Conservation (phyloP, 2,888 invertebrate genomes). For the Hyles lineata region DNA sequence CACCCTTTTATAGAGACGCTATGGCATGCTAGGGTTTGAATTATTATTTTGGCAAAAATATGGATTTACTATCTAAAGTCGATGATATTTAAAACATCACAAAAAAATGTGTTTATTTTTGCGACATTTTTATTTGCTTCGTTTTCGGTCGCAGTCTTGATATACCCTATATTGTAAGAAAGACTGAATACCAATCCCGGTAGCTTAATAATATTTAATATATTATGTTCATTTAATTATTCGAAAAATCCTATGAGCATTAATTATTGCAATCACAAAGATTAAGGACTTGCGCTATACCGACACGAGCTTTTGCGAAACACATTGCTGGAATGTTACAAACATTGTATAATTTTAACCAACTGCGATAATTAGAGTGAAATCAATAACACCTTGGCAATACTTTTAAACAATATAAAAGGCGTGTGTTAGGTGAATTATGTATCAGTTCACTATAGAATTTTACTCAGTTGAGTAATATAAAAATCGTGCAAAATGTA, state of each 20-base stretch:
- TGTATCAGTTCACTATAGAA: conserved; percentile 24
- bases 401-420: conserved; percentile 34
- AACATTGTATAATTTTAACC: conserved; percentile 29
- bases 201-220: neutral
- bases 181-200: neutral
- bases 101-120: too few species aligned
- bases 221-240: neutral
- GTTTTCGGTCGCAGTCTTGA: too few species aligned
- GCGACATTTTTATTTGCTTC: too few species aligned
- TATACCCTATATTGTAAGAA: too few species aligned
- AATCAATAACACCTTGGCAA: conserved; percentile 28
- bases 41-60: too few species aligned
- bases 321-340: conserved; percentile 47
- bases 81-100: too few species aligned
- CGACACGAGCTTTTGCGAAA: conserved; percentile 42
- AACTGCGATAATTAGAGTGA: conserved; percentile 30
- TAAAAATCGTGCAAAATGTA: conserved; percentile 2
- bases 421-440: conserved; percentile 22
- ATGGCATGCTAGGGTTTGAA: too few species aligned
- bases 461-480: neutral
- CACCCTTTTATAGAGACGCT: too few species aligned
- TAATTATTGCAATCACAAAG: neutral
- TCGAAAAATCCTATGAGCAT: neutral
- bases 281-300: conserved; percentile 47
- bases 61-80: too few species aligned